Base-by-base conservation (phyloP, 2,888 invertebrate species). In the Sipha maydis region DNA sequence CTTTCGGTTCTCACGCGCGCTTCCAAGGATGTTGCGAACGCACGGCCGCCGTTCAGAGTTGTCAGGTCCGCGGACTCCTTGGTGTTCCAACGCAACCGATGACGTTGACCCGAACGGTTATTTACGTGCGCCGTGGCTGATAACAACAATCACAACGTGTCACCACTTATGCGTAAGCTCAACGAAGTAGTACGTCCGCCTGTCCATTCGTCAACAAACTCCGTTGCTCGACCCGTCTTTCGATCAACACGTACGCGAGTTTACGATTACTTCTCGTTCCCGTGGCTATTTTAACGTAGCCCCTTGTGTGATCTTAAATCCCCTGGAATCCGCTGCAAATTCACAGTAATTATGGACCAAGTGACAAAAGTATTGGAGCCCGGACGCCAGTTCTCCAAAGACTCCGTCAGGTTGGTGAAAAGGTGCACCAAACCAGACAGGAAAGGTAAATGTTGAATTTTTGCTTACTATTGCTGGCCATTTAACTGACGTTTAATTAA, bases 351-450 rank as follows among this genome's bases (percentile, higher is more conserved):
- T 92, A 99, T 99, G 99, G 99, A 99, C 94, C 99, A 99, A 94
- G 96, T 99, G 91, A 95, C 96, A 90, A 97, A 97, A 93, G 96
- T 98, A 91, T 94, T 98, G 90, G 98, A 99, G 92, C 99, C 99
- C 91, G 97, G 96, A 90, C 96, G 97, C 92, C 97, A 97, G 92
- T 99, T 99, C 92, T 95, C 98, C 91, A 99, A 99, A 93, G 99
- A 99, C 93, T 99, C 99, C 56, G 95, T 99, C 91, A 95, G 99
- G 93, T 94, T 99, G 91, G 98, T 99, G 73, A 99, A 99, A 93
- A 96, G 99, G 92, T 99, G 99, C 93, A 99, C 99, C 89, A 99
- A 99, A 93, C 99, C 99, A 86, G 99, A 99, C 92, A 95, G 99
- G 92, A 98, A 98, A 96, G 98, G 97, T 97, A 93, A 91, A 90